These are phyloP conservation scores for Drosophila colorata DNA, from an alignment of 2,888 invertebrate species.

Conservation along the genomic window DNA sequence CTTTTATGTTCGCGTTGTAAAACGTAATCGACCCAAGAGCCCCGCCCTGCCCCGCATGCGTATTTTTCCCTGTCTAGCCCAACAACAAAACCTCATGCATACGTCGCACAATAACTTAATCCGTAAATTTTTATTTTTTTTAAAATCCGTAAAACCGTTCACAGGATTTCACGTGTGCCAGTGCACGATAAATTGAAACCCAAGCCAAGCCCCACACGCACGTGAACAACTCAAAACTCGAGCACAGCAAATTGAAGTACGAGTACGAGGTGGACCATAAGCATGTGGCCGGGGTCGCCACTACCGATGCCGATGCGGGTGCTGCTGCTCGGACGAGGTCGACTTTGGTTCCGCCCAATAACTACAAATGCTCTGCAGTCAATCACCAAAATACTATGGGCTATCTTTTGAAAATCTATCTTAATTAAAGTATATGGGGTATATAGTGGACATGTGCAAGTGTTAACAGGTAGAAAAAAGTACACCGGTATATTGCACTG, in stretches of 20 bases:
- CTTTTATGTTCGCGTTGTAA: slow-evolving; percentile 83
- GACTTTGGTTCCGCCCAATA: slow-evolving; percentile 53
- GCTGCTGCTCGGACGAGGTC: slow-evolving; percentile 10
- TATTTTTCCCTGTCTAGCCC: slow-evolving; percentile 20
- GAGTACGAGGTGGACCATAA: neutral
- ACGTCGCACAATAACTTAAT: slow-evolving; percentile 81
- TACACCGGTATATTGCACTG: too few relatives aligned
- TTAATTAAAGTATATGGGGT: too few relatives aligned
- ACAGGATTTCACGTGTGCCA: slow-evolving; percentile 64
- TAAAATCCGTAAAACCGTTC: slow-evolving; percentile 77
- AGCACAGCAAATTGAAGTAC: slow-evolving; percentile 13
- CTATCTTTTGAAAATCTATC: neutral
- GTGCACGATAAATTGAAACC: slow-evolving; percentile 75
- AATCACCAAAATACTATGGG: slow-evolving; percentile 5
- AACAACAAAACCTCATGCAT: slow-evolving; percentile 30
- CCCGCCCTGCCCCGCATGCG: slow-evolving; percentile 3
- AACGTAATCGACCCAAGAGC: slow-evolving; percentile 77
- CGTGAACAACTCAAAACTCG: slow-evolving; percentile 32
- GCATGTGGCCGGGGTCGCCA: neutral
- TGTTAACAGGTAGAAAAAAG: too few relatives aligned
- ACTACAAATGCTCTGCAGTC: neutral
- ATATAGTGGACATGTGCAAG: too few relatives aligned
- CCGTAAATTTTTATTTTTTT: slow-evolving; percentile 82
- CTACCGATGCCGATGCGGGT: slow-evolving; percentile 8
- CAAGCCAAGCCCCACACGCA: slow-evolving; percentile 25